Conservation (phyloP, 2,113 vertebrate genomes). For the Eublepharis macularius region DNA sequence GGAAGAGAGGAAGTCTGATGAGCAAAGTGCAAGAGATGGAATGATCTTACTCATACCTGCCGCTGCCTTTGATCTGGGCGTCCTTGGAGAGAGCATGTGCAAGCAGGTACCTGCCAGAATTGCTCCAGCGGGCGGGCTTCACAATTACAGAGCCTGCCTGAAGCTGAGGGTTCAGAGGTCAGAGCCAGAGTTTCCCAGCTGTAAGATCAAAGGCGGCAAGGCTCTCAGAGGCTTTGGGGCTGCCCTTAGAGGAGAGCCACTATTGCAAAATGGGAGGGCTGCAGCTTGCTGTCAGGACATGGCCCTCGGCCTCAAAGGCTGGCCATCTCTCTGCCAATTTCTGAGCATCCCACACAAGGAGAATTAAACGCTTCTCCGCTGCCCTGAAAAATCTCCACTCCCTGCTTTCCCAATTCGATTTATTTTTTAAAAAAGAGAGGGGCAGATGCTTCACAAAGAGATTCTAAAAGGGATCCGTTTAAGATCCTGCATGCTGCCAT, state of each 20-base stretch:
- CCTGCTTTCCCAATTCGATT: neutral
- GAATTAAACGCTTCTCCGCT: neutral
- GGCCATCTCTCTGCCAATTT: no score
- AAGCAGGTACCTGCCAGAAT: conserved; percentile 66
- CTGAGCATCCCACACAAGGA: neutral
- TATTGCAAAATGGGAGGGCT: neutral
- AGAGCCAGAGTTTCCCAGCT: neutral
- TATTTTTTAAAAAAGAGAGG: no score
- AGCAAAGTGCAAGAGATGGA: conserved; percentile 53
- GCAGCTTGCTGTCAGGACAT: neutral
- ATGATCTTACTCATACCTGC: conserved; percentile 39
- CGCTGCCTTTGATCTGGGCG: conserved; percentile 65
- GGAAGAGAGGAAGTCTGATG: conserved; percentile 19
- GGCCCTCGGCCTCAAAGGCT: neutral
- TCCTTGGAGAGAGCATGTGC: conserved; percentile 44
- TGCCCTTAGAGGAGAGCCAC: neutral
- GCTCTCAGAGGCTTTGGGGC: neutral
- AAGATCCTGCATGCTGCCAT: no score
- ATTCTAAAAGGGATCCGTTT: no score
- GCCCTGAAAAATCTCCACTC: neutral
- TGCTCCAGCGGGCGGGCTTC: conserved; percentile 19
- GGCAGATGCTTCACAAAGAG: no score
- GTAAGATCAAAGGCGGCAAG: neutral
- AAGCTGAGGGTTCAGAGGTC: conserved; percentile 59
- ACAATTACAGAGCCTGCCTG: conserved; percentile 25